Base-by-base conservation (phyloP, 2,113 vertebrate genomes). In the Bos javanicus region DNA sequence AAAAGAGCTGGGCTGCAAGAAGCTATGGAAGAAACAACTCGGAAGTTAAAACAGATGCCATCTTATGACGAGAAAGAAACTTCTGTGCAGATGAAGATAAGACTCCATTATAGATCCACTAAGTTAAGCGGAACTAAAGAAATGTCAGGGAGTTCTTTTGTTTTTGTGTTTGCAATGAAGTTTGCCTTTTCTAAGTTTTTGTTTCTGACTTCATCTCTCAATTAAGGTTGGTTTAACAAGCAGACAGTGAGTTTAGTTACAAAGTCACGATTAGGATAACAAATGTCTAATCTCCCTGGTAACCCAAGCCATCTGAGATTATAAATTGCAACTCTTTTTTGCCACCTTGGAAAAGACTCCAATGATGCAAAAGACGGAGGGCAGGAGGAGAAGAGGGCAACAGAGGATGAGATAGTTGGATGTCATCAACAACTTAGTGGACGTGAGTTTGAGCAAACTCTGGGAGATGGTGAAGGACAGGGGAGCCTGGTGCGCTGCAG, bases 311-410 rank as follows among this genome's bases (percentile, higher is more conserved):
- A 2, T 82, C 71, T 93, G 60, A 82, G 64, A 71, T 56, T 78
- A 78, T 82, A 50, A 94, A 90, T 48, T 16, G 14, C 88, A 91
- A 87, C 62, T 90, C 95, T 87, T 48, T 92, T 71, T 91, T 96
- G 94, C 91, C 95, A 94, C 96, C 95, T 84, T 76, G 71, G 71
- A 76, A 76, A 76, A 76, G 39, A 43, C 23, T 23, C 39, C 0
- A 3, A 8, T 43, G 36, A 23, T 43, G 71, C 12, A 2, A 76
- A 76, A 43, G 71, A 76, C 1, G 0, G 23, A 76, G 71, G 71
- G 23, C 71, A 76, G 21, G 23, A 74, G 21, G 21, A 76, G 23
- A 76, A 76, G 39, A 26, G 71, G 71, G 39, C 39, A 7, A 76
- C 71, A 76, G 36, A 76, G 23, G 39, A 43, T 76, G 71, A 76